phyloP scores from a whole-genome alignment of 2,888 invertebrate genomes.

The Ophonus ardosiacus region DNA sequence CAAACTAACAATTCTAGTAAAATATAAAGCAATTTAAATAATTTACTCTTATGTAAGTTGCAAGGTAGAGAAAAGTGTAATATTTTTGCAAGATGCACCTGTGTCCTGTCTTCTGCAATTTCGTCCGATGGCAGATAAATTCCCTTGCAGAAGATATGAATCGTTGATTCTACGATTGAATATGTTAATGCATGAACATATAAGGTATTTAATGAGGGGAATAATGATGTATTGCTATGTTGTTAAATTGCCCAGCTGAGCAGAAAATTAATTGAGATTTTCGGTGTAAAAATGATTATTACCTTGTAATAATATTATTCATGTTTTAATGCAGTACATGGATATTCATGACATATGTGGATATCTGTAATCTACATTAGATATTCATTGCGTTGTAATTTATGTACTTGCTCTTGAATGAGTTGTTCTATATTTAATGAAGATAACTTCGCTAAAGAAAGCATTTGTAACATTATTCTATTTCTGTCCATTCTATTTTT shows the following conservation, averaged over 20 bases:
- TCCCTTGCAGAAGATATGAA: slow-evolving; percentile 1
- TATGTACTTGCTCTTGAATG: slow-evolving; percentile 15
- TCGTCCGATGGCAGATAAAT: not conserved
- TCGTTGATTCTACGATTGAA: slow-evolving; percentile 1
- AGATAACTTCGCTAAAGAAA: not conserved
- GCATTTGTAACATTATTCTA: not conserved
- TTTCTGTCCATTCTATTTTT: not conserved
- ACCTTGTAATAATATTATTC: slow-evolving; percentile 38
- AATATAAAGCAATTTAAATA: too few relatives aligned
- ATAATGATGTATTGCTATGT: slow-evolving; percentile 32
- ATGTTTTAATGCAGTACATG: slow-evolving; percentile 16
- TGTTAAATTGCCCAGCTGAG: slow-evolving; percentile 34
- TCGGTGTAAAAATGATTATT: slow-evolving; percentile 32
- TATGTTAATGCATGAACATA: slow-evolving; percentile 19
- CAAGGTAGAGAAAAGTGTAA: not conserved
- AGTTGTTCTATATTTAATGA: slow-evolving; percentile 26
- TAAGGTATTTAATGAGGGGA: slow-evolving; percentile 19
- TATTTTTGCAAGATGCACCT: slow-evolving; percentile 24
- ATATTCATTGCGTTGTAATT: slow-evolving; percentile 33
- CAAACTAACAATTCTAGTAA: not conserved
- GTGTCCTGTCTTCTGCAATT: not conserved
- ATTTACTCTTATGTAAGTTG: not conserved
- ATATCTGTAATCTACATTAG: slow-evolving; percentile 22
- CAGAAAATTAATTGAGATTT: slow-evolving; percentile 26
- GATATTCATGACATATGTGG: slow-evolving; percentile 10